phyloP scores from a whole-genome alignment of 2,888 invertebrate species.

The Tenthredo scrophulariae region DNA sequence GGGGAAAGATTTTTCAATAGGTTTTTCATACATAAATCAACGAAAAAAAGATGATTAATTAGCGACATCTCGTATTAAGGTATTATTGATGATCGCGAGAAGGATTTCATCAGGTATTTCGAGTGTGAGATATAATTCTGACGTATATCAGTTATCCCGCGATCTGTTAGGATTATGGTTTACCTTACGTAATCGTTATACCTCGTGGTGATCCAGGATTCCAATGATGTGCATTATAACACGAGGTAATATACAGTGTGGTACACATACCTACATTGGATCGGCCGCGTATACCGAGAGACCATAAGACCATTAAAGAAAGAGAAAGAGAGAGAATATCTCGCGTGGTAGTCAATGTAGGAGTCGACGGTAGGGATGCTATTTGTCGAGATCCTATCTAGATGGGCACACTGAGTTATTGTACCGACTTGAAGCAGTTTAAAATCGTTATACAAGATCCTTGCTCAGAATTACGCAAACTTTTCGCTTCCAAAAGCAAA shows the following conservation, averaged over 20 bases:
- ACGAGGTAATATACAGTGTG: slow-evolving; percentile 10
- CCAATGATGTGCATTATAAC: slow-evolving; percentile 15
- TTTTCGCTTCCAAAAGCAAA: background rate
- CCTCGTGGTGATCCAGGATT: background rate
- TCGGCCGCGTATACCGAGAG: background rate
- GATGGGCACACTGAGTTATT: slow-evolving; percentile 74
- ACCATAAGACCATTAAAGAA: background rate
- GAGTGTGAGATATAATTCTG: no score
- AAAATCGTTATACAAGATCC: slow-evolving; percentile 20
- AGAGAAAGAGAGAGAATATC: slow-evolving; percentile 26
- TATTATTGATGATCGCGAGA: no score
- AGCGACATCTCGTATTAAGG: no score
- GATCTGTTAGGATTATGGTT: background rate
- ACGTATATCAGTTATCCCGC: background rate
- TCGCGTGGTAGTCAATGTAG: slow-evolving; percentile 49
- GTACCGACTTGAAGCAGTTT: slow-evolving; percentile 19
- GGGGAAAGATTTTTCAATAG: background rate
- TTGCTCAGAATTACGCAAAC: background rate
- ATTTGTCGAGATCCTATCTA: slow-evolving; percentile 75
- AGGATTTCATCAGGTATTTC: no score
- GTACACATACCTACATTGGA: background rate
- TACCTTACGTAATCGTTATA: background rate
- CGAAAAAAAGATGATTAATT: no score
- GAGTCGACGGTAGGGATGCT: slow-evolving; percentile 68
- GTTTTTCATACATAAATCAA: no score